These are phyloP conservation scores for Gyrodactylus salaris DNA, from an alignment of 1,140 invertebrate species.

Conservation along the genomic window DNA sequence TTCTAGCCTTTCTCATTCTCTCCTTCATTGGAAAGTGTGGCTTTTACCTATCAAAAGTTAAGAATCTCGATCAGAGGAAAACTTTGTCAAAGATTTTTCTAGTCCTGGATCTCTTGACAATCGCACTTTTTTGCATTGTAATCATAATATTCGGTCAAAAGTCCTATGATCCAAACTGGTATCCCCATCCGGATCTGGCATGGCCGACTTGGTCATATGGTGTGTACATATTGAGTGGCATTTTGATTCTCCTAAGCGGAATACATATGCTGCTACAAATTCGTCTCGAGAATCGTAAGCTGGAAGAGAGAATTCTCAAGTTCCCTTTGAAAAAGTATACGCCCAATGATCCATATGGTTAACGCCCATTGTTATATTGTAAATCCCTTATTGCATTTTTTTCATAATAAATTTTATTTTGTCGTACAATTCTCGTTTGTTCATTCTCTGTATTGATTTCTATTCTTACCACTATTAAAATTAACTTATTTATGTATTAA, in stretches of 20 bases:
- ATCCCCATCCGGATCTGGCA: constrained; percentile 3
- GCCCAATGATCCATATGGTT: no score
- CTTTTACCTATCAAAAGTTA: background rate
- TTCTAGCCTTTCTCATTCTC: background rate
- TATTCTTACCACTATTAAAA: no score
- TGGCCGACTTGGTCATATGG: constrained; percentile 8
- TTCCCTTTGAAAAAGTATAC: background rate
- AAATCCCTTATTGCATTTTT: no score
- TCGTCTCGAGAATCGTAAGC: background rate
- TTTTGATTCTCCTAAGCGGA: constrained; percentile 12
- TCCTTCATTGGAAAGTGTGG: background rate
- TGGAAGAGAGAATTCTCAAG: background rate
- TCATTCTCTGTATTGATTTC: no score
- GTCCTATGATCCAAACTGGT: constrained; percentile 7
- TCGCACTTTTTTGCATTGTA: background rate
- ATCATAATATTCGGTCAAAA: background rate
- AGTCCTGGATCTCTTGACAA: background rate
- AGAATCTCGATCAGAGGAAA: background rate
- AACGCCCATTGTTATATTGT: no score
- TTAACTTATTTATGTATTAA: no score
- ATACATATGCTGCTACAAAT: background rate
- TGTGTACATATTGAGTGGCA: constrained; percentile 1
- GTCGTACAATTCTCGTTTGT: no score
- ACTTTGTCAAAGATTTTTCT: background rate
- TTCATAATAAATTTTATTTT: no score